phyloP scores from a whole-genome alignment of 92 coral and sea anemone genomes.

The Meandrina meandrites region DNA sequence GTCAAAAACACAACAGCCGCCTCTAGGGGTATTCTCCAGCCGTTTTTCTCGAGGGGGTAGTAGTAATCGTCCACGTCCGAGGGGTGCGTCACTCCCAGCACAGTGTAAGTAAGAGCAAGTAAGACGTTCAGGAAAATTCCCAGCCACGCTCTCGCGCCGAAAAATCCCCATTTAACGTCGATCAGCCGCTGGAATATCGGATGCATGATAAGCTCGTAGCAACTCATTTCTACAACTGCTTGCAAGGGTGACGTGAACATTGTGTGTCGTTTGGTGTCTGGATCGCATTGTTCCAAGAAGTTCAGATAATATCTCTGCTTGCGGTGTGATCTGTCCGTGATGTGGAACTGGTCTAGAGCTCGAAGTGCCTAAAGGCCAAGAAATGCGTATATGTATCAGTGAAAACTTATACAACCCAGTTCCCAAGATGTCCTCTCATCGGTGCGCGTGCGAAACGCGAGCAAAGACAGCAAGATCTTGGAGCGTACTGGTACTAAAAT shows the following conservation, averaged over 20 bases:
- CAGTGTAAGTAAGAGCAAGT: constrained; percentile 59
- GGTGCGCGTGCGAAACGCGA: not conserved
- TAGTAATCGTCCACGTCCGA: constrained; percentile 42
- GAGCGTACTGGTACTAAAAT: no score
- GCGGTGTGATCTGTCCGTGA: constrained; percentile 66
- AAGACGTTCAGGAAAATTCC: constrained; percentile 61
- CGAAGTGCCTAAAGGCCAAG: constrained; percentile 56
- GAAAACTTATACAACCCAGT: not conserved
- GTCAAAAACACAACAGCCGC: constrained; percentile 51
- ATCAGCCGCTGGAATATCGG: constrained; percentile 77
- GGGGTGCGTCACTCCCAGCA: constrained; percentile 58
- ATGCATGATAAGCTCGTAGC: constrained; percentile 74
- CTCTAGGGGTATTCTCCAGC: constrained; percentile 67
- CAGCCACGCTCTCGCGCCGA: constrained; percentile 57
- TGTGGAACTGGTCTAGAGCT: constrained; percentile 72
- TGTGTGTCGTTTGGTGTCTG: constrained; percentile 40
- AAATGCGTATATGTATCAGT: not conserved
- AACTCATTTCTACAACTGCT: constrained; percentile 63
- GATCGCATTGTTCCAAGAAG: constrained; percentile 61
- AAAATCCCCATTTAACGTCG: constrained; percentile 68
- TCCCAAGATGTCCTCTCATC: not conserved
- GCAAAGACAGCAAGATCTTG: no score
- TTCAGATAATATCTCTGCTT: constrained; percentile 70
- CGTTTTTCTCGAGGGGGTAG: constrained; percentile 43
- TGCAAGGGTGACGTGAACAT: constrained; percentile 54